phyloP scores from a whole-genome alignment of 92 coral and sea anemone genomes.

The Epizoanthus scotinus region DNA sequence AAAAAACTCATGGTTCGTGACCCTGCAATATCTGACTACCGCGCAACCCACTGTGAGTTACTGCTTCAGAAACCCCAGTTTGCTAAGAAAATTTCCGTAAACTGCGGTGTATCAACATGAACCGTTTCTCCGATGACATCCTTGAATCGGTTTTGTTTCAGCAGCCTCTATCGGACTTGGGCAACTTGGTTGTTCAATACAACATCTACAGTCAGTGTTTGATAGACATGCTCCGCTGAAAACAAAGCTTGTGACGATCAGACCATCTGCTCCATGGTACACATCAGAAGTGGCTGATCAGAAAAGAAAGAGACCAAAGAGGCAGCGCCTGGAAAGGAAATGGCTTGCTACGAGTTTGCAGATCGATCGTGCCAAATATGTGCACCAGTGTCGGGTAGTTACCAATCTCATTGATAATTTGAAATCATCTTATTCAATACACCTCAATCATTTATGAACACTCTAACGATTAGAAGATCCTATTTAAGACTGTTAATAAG shows the following conservation, averaged over 20 bases:
- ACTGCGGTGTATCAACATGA: slow-evolving; percentile 1
- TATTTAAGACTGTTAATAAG: slow-evolving; percentile 29
- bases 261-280: slow-evolving; percentile 30
- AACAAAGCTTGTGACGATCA: neutral
- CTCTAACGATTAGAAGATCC: slow-evolving; percentile 24
- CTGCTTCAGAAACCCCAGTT: neutral
- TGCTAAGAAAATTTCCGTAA: slow-evolving; percentile 13
- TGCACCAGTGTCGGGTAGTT: slow-evolving; percentile 31
- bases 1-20: neutral
- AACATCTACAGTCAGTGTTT: neutral
- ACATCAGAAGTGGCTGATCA: slow-evolving; percentile 22
- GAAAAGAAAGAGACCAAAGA: slow-evolving; percentile 17
- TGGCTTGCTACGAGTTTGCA: no score
- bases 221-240: slow-evolving; percentile 15
- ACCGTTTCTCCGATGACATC: slow-evolving; percentile 23
- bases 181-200: no score
- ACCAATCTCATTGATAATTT: slow-evolving; percentile 5
- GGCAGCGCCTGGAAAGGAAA: neutral
- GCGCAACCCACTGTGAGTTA: slow-evolving; percentile 14
- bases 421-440: slow-evolving; percentile 12
- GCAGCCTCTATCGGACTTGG: no score
- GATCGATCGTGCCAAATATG: neutral
- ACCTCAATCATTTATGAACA: slow-evolving; percentile 1
- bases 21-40: slow-evolving; percentile 8
- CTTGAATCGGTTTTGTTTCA: neutral